These are phyloP conservation scores for Schizothorax lantsangensis DNA, from an alignment of 2,797 vertebrate genomes.

Conservation along the genomic window DNA sequence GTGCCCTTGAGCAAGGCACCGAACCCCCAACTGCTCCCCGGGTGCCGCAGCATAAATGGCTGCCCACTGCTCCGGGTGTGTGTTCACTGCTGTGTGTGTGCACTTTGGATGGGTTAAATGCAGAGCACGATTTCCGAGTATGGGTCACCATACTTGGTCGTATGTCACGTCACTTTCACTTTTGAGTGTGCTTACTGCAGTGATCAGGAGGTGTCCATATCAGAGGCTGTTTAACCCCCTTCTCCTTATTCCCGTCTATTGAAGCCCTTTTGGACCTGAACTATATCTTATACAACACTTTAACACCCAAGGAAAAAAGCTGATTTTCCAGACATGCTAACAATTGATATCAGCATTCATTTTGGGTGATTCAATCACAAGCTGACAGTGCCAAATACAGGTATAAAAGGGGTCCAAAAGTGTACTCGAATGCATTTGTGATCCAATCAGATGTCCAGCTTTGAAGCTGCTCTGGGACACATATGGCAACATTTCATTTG, in stretches of 20 bases:
- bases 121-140: no score
- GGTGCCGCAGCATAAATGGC: no score
- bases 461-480: not conserved
- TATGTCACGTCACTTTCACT: no score
- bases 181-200: no score
- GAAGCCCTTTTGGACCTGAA: not conserved
- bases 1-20: no score
- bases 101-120: no score
- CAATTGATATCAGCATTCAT: not conserved
- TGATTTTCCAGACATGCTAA: not conserved
- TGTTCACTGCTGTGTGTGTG: no score
- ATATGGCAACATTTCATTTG: not conserved
- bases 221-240: slow-evolving; percentile 33
- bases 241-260: slow-evolving; percentile 33
- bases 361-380: not conserved
- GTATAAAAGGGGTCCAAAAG: not conserved
- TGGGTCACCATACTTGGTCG: no score
- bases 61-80: no score
- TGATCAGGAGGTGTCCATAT: no score
- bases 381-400: not conserved
- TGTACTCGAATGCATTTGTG: not conserved
- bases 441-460: slow-evolving; percentile 3
- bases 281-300: not conserved
- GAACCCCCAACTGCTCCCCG: no score
- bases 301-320: slow-evolving; percentile 1